Conservation (phyloP, 2,113 vertebrate species). For the Corydoras maculifer region DNA sequence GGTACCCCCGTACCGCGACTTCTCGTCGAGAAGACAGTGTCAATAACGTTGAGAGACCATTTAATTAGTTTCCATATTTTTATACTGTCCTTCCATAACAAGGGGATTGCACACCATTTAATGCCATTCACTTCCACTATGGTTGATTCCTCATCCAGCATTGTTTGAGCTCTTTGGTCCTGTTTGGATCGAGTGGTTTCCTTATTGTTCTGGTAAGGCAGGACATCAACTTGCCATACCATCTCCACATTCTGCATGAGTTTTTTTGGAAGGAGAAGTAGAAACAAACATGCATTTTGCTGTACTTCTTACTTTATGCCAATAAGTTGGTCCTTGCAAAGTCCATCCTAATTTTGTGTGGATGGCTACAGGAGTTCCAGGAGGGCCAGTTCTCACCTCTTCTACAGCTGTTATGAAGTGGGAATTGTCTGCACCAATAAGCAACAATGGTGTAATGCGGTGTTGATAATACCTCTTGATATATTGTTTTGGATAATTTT, state of each 20-base stretch:
- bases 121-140: constrained; percentile 2
- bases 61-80: no score
- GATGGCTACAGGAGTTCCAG: not conserved
- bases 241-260: no score
- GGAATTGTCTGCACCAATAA: not conserved
- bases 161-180: not conserved
- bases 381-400: not conserved
- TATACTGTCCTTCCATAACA: no score
- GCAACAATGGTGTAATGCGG: not conserved
- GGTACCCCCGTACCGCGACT: no score
- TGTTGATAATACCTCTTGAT: not conserved
- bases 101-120: not conserved
- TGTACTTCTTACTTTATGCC: not conserved
- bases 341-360: not conserved
- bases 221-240: no score
- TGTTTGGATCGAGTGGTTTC: not conserved
- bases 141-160: constrained; percentile 3
- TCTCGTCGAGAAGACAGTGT: no score
- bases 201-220: not conserved
- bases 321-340: not conserved
- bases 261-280: no score
- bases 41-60: no score
- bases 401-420: not conserved
- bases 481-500: not conserved
- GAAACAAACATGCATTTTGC: not conserved